Conservation (phyloP, 1,140 invertebrate species). For the Sitophilus oryzae region DNA sequence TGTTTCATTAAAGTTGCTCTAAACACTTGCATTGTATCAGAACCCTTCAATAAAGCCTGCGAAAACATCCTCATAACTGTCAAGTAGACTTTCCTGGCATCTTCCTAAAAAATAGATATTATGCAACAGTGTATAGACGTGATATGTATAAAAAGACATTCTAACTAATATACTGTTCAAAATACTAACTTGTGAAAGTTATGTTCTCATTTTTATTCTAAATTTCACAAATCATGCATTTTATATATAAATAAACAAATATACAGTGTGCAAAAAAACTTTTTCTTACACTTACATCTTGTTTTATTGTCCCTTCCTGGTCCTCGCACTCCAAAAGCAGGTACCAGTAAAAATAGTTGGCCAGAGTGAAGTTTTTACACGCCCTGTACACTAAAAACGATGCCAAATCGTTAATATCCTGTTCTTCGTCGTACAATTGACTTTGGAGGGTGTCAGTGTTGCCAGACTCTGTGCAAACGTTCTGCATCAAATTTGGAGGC, state of each 20-base stretch:
- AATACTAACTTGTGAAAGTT: no score
- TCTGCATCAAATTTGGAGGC: conserved; percentile 34
- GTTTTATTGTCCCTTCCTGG: conserved; percentile 59
- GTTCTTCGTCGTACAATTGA: conserved; percentile 71
- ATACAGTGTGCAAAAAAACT: conserved; percentile 5
- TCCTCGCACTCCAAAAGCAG: conserved; percentile 89
- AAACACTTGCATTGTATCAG: conserved; percentile 62
- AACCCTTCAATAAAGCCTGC: conserved; percentile 58
- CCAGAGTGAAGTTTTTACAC: conserved; percentile 79
- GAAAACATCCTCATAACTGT: conserved; percentile 85
- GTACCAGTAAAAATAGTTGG: conserved; percentile 98
- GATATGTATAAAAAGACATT: no score
- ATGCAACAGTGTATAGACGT: no score
- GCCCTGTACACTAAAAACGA: conserved; percentile 88
- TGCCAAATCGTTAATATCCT: conserved; percentile 71
- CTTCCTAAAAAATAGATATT: conserved; percentile 27
- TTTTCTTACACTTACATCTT: conserved; percentile 54
- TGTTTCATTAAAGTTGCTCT: conserved; percentile 71
- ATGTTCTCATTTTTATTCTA: no score
- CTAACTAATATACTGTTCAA: no score
- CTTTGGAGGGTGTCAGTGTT: conserved; percentile 46
- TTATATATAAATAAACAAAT: no score
- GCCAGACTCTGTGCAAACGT: conserved; percentile 38
- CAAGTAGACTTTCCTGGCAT: conserved; percentile 77
- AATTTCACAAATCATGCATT: no score